Base-by-base conservation (phyloP, 2,797 vertebrate genomes). In the Sitta carolinensis region DNA sequence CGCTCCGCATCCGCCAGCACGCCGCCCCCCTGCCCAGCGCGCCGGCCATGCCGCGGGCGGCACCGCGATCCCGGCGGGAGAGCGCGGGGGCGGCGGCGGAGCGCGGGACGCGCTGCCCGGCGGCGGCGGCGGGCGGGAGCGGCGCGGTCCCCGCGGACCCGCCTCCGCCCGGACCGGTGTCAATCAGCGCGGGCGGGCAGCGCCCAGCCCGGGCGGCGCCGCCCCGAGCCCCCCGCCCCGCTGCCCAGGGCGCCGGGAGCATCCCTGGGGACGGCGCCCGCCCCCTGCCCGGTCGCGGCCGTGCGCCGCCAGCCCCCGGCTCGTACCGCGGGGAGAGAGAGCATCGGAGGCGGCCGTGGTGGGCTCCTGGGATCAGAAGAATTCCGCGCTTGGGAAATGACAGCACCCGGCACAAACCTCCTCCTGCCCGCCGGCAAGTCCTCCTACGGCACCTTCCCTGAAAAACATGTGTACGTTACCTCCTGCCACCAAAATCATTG, bases 1-100 rank as follows among this genome's bases (percentile, higher is more conserved):
- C 95, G 93, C 96, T 94, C 96, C 96, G 97, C 97, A 97, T 97
- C 95, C 96, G 95, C 87, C 92, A 78, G 95, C 95, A 18, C 82
- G 83, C 74, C 30, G 92, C 30, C 13, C 87, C 92, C 73, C 84
- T 83, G 96, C 96, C 93, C 94, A 92, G 95, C 22, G 81, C 92
- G 66, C 94, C 96, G 29, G 94, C 69, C 95, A 92, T 87, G 70
- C 84, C 86, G 90, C 84, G 61, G 78, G 63, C 48, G 63, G 78
- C 38, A 25, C 78, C 78, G 78, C 78, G 66, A 52, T 59, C 78
- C 45, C 54, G 61, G 62, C 50, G 76, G 52, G 70, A 82, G 48
- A 68, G 70, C 48, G 74, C 87, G 73, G 80, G 84, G 87, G 74
- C 73, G 77, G 64, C 34, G 48, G 16, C 9, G 89, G 52, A 58